A percentile compares a stretch with the other conserved stretches of the same genome.
Conservation (phyloP, 2,797 vertebrate species). For the Protonibea diacanthus region DNA sequence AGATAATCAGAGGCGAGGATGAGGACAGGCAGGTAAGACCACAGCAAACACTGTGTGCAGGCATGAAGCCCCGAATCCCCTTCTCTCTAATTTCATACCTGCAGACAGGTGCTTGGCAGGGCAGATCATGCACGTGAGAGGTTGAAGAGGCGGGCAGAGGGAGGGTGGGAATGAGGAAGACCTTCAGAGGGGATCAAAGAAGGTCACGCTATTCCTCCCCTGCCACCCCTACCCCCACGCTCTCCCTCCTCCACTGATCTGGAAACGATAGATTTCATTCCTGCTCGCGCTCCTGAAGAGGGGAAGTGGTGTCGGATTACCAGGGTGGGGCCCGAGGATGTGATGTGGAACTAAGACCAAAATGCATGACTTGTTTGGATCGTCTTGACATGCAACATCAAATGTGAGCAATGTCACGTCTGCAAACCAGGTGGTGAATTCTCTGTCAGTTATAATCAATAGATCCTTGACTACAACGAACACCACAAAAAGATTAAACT, state of each 20-base stretch:
- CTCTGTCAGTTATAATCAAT: neutral
- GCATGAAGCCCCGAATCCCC: slow-evolving; percentile 49
- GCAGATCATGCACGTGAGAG: slow-evolving; percentile 47
- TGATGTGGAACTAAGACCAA: slow-evolving; percentile 65
- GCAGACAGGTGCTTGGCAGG: slow-evolving; percentile 85
- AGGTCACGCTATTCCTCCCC: slow-evolving; percentile 69
- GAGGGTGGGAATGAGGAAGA: slow-evolving; percentile 63
- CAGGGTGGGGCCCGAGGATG: slow-evolving; percentile 49
- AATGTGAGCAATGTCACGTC: slow-evolving; percentile 13
- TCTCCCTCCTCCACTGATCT: slow-evolving; percentile 73
- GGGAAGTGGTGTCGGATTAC: slow-evolving; percentile 74
- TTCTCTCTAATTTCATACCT: slow-evolving; percentile 80
- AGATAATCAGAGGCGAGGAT: slow-evolving; percentile 57
- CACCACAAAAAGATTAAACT: neutral
- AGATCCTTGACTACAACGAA: neutral
- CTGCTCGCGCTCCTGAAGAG: slow-evolving; percentile 65
- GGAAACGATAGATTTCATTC: slow-evolving; percentile 82
- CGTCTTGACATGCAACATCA: neutral
- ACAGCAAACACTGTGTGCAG: slow-evolving; percentile 57
- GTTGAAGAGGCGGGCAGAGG: slow-evolving; percentile 30
- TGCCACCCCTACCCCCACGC: slow-evolving; percentile 2
- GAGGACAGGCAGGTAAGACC: slow-evolving; percentile 57
- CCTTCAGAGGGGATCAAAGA: slow-evolving; percentile 79
- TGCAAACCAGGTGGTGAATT: slow-evolving; percentile 9
- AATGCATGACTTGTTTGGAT: slow-evolving; percentile 55